Conservation (phyloP, 2,797 vertebrate species). For the Eulemur mongoz region DNA sequence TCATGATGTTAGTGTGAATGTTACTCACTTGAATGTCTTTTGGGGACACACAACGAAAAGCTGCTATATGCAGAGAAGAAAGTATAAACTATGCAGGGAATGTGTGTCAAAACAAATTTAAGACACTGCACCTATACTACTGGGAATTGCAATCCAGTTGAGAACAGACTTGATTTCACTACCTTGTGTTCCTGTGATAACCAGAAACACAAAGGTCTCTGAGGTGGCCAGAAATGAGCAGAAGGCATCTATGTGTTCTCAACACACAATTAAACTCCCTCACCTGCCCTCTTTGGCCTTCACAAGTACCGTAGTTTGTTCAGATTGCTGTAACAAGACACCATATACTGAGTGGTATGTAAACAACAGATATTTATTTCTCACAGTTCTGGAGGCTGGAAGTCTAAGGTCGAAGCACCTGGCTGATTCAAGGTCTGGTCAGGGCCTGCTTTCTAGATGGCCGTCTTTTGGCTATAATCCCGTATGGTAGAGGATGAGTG, state of each 20-base stretch:
- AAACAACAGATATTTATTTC: background rate
- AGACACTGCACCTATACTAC: background rate
- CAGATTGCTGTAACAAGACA: background rate
- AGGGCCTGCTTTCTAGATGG: background rate
- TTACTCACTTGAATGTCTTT: background rate
- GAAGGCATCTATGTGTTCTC: background rate
- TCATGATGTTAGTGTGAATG: background rate
- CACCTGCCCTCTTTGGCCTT: background rate
- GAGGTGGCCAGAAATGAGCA: background rate
- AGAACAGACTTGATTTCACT: background rate
- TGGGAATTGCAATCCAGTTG: background rate
- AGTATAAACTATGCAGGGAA: background rate
- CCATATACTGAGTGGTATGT: background rate
- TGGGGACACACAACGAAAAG: background rate
- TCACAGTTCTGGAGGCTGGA: background rate
- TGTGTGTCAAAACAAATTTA: background rate
- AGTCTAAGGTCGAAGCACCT: background rate
- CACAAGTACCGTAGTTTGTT: background rate
- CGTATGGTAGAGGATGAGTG: background rate
- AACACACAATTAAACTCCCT: background rate
- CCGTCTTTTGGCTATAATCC: background rate
- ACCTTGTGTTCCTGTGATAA: background rate
- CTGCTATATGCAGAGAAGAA: background rate
- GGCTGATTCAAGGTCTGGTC: background rate
- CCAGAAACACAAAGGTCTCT: background rate